Percentiles rank a stretch among this genome's conserved stretches.
Evolutionary conservation across 2,888 invertebrate genomes (phyloP).

Genomic region (Tipula helvola): DNA sequence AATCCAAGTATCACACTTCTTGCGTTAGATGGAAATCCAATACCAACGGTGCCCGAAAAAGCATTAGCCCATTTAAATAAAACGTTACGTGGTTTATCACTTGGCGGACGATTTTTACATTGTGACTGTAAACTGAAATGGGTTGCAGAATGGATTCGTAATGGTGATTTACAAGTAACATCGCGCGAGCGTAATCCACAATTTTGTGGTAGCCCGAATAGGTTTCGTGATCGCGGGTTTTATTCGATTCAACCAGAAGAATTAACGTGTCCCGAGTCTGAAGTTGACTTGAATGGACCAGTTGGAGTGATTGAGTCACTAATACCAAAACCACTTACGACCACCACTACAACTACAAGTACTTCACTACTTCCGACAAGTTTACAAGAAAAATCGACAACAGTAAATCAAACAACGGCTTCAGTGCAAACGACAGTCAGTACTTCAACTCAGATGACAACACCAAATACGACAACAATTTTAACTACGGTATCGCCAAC

Average conservation of each 20-base stretch:
- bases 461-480: slow-evolving; percentile 19
- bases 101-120: slow-evolving; percentile 77
- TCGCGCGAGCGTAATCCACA: slow-evolving; percentile 85
- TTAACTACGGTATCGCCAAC: slow-evolving; percentile 15
- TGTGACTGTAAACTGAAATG: slow-evolving; percentile 81
- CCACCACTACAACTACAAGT: slow-evolving; percentile 26
- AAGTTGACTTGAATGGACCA: slow-evolving; percentile 38
- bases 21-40: slow-evolving; percentile 82
- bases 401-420: slow-evolving; percentile 24
- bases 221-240: slow-evolving; percentile 70
- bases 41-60: slow-evolving; percentile 68
- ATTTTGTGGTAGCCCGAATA: slow-evolving; percentile 75
- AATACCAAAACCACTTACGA: slow-evolving; percentile 29
- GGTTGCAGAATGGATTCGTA: slow-evolving; percentile 84
- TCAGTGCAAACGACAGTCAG: slow-evolving; percentile 28
- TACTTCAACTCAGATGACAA: slow-evolving; percentile 20
- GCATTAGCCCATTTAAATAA: slow-evolving; percentile 68
- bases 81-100: slow-evolving; percentile 70
- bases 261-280: slow-evolving; percentile 44
- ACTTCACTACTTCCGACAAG: slow-evolving; percentile 25
- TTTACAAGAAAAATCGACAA: slow-evolving; percentile 21
- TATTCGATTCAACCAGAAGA: slow-evolving; percentile 76
- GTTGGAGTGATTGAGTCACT: slow-evolving; percentile 34
- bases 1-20: slow-evolving; percentile 76
- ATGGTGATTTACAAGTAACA: slow-evolving; percentile 75